These are phyloP conservation scores for Harpegnathos saltator DNA, from an alignment of 1,140 invertebrate genomes.

Conservation along the genomic window DNA sequence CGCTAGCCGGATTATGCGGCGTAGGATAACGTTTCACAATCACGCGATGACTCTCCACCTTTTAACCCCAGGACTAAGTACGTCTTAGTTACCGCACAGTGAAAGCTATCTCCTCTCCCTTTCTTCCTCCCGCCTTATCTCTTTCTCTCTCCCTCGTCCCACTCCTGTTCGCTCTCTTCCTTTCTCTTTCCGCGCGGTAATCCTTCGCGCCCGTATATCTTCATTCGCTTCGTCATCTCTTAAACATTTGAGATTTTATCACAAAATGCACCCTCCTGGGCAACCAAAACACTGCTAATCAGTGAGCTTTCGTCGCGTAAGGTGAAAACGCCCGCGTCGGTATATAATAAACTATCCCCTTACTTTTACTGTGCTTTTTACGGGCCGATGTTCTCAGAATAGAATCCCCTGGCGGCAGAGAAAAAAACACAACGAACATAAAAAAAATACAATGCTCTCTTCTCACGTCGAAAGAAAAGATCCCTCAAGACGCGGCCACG, in stretches of 20 bases:
- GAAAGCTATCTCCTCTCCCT: slow-evolving; percentile 59
- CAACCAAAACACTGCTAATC: slow-evolving; percentile 43
- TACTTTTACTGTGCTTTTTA: slow-evolving; percentile 50
- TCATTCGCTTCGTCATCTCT: slow-evolving; percentile 72
- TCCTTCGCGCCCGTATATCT: slow-evolving; percentile 70
- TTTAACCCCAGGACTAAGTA: slow-evolving; percentile 79
- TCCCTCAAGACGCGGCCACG: not conserved
- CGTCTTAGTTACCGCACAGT: slow-evolving; percentile 76
- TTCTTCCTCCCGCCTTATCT: not conserved
- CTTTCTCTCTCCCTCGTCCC: not conserved
- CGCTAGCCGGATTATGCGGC: slow-evolving; percentile 69
- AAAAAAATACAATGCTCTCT: not conserved
- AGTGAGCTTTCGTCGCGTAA: slow-evolving; percentile 43
- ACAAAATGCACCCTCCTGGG: slow-evolving; percentile 34
- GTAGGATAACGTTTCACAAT: slow-evolving; percentile 81
- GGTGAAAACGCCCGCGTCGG: slow-evolving; percentile 46
- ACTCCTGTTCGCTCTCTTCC: not conserved
- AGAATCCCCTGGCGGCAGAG: slow-evolving; percentile 29
- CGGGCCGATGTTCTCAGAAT: slow-evolving; percentile 30
- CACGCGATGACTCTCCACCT: slow-evolving; percentile 80
- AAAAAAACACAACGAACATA: not conserved
- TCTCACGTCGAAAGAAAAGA: not conserved
- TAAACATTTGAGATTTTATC: slow-evolving; percentile 74
- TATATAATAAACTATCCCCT: slow-evolving; percentile 48
- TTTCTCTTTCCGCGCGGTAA: slow-evolving; percentile 49